Conservation (phyloP, 2,113 vertebrate species). For the Ammodytes marinus region DNA sequence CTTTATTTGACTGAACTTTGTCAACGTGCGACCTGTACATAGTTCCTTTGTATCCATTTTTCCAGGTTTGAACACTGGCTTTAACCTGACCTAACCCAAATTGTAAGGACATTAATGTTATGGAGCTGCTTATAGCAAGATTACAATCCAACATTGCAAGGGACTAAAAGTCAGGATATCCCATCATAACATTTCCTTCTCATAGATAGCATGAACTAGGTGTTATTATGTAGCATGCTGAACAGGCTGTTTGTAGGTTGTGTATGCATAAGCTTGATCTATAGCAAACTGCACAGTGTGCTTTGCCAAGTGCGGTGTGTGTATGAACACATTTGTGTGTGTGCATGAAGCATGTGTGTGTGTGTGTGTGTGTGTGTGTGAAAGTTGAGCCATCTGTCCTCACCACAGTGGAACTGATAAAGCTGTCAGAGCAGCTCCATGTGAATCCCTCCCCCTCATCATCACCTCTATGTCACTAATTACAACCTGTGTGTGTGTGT, state of each 20-base stretch:
- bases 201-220: background rate
- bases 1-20: too few relatives aligned
- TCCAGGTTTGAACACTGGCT: too few relatives aligned
- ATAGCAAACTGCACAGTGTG: background rate
- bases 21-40: too few relatives aligned
- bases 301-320: constrained; percentile 16
- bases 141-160: background rate
- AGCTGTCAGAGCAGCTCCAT: constrained; percentile 61
- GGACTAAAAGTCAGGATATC: background rate
- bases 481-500: constrained; percentile 38
- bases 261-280: constrained; percentile 1
- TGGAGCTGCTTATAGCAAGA: background rate
- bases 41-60: too few relatives aligned
- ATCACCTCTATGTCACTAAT: constrained; percentile 53
- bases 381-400: constrained; percentile 72
- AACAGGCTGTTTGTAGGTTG: background rate
- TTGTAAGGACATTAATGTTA: background rate
- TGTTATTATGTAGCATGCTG: background rate
- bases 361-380: constrained; percentile 30
- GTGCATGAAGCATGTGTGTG: constrained; percentile 12
- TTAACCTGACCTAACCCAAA: too few relatives aligned
- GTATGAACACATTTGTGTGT: constrained; percentile 6
- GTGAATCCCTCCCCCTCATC: constrained; percentile 56
- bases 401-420: constrained; percentile 65
- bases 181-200: constrained; percentile 15